Evolutionary conservation across 2,888 invertebrate genomes (phyloP).

Genomic region (Tetragonula carbonaria): DNA sequence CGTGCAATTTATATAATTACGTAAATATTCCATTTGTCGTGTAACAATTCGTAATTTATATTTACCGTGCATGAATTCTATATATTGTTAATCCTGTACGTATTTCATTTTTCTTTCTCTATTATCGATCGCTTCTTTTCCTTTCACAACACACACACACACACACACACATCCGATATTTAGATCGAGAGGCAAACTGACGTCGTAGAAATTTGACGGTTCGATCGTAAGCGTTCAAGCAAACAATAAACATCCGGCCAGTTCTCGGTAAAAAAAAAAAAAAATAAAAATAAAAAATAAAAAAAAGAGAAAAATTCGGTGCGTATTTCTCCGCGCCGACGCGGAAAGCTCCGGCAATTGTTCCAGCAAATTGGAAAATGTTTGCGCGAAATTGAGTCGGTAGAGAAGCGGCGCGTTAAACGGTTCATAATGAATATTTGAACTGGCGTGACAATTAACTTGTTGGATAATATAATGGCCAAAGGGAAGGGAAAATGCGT

Average conservation of each 20-base stretch:
- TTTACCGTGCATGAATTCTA: too few relatives aligned
- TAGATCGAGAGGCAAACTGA: background rate
- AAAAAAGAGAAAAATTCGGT: background rate
- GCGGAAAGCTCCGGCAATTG: slow-evolving; percentile 33
- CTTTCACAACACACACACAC: too few relatives aligned
- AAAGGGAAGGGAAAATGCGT: slow-evolving; percentile 33
- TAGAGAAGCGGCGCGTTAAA: slow-evolving; percentile 45
- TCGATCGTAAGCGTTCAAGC: background rate
- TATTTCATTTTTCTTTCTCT: background rate
- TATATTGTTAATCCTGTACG: too few relatives aligned
- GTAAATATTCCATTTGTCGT: too few relatives aligned
- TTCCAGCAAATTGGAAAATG: slow-evolving; percentile 68
- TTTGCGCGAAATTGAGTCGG: slow-evolving; percentile 57
- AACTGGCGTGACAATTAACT: slow-evolving; percentile 73
- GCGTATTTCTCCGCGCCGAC: slow-evolving; percentile 1
- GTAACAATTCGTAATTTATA: too few relatives aligned
- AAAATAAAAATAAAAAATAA: too few relatives aligned
- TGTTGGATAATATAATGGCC: slow-evolving; percentile 69
- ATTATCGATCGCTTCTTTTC: background rate
- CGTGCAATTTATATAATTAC: too few relatives aligned
- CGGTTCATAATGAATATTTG: slow-evolving; percentile 74
- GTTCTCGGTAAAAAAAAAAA: background rate
- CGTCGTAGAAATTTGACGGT: background rate
- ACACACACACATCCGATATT: background rate
- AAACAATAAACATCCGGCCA: background rate